Base-by-base conservation (phyloP, 2,888 invertebrate species). In the Chrysolina americana region DNA sequence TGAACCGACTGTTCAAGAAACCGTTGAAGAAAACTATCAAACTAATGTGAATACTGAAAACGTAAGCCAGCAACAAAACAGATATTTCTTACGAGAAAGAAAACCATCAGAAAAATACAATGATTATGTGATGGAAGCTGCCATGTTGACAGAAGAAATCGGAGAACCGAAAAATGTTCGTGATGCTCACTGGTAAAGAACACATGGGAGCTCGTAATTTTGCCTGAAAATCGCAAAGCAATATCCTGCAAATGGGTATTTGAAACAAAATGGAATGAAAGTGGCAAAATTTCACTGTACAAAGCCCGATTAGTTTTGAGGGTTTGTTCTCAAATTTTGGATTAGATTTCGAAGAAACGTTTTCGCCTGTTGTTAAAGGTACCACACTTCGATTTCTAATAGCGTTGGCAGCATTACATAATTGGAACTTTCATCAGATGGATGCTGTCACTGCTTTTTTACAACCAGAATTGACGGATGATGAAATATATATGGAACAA, bases 191-290 rank as follows among this genome's bases (percentile, higher is more conserved):
- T 59, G 21, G 53, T 44, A 36, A 71, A 74, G 23, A 56, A 74
- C n/a, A 71, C 71, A 15, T 74, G 71, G 74, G 17, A 44, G 13
- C 28, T 71, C 21, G 70, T 70, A 23, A 71, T 41, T 13, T 41
- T 41, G 65, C 74, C 74, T 47, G 41, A 53, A 28, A 28, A 63
- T 23, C 10, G 56, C n/a, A 65, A 47, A 36, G 41, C 62, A 36
- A 72, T 72, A 41, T n/a, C 36, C 11, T 56, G 65, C 62, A 74
- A 74, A 71, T 74, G 70, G 74, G 70, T 74, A 3, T 74, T 65
- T 62, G 65, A 59, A 66, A 65, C 36, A n/a, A 71, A 74, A 53
- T 41, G 28, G 21, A 44, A 71, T 71, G 70, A 41, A 59, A 36
- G 28, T 17, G 66, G 62, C 19, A 28, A 74, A 28, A 63, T 50